Conservation (phyloP, 2,797 vertebrate species). For the Dendrocincla tyrannina region DNA sequence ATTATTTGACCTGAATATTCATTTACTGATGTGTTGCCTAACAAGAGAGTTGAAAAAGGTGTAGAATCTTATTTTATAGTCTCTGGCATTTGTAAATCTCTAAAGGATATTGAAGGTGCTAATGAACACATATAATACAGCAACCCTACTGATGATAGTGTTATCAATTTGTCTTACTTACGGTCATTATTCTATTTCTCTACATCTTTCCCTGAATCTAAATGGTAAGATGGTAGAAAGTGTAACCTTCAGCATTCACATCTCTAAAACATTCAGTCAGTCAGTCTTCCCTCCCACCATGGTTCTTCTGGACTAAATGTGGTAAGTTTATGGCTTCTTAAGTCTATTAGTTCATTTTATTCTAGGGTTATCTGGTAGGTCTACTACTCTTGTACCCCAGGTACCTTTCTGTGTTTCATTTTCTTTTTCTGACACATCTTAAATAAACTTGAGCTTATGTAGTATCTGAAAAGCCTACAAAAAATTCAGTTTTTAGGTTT, state of each 20-base stretch:
- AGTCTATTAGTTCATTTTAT: background rate
- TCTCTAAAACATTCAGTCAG: background rate
- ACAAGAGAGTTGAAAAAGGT: background rate
- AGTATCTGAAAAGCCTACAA: background rate
- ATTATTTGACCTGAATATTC: background rate
- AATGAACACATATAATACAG: background rate
- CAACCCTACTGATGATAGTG: background rate
- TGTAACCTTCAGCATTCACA: accelerated
- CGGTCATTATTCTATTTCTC: background rate
- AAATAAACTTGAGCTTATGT: background rate
- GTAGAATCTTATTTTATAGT: background rate
- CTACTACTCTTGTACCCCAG: background rate
- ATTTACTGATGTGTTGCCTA: background rate
- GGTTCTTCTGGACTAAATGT: background rate
- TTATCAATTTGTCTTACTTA: background rate
- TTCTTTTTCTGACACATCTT: background rate
- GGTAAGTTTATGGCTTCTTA: background rate
- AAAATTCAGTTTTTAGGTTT: background rate
- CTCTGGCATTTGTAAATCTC: background rate
- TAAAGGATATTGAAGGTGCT: background rate
- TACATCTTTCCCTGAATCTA: background rate
- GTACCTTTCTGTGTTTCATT: background rate
- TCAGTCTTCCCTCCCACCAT: background rate
- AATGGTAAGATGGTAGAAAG: background rate
- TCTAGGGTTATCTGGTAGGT: background rate